These are phyloP conservation scores for Eulemur mongoz DNA, from an alignment of 2,797 vertebrate species.

Conservation along the genomic window DNA sequence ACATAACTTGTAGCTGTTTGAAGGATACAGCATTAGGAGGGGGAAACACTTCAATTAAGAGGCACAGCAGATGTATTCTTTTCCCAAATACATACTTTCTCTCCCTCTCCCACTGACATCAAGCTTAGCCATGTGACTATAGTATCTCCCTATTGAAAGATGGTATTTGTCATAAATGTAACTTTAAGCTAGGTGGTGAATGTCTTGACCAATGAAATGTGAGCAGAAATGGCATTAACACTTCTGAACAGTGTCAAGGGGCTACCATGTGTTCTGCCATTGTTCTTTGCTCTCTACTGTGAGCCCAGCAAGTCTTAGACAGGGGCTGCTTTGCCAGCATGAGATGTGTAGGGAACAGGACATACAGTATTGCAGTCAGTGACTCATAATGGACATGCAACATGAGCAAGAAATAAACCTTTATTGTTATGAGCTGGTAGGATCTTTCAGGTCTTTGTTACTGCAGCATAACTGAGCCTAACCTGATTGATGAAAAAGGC, in stretches of 20 bases:
- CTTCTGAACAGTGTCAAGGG: neutral
- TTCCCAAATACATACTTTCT: neutral
- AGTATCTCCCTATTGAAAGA: neutral
- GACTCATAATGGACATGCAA: neutral
- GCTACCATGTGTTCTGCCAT: neutral
- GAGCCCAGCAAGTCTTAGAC: neutral
- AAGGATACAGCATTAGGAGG: neutral
- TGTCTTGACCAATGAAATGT: neutral
- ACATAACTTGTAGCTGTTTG: neutral
- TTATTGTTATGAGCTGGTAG: neutral
- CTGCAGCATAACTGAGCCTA: neutral
- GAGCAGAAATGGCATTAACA: neutral
- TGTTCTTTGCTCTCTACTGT: neutral
- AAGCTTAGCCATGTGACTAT: neutral
- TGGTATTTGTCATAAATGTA: neutral
- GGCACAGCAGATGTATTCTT: neutral
- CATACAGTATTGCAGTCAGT: neutral
- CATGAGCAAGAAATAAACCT: neutral
- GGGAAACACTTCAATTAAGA: neutral
- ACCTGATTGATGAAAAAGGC: neutral
- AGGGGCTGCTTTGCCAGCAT: neutral
- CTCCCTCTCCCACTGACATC: neutral
- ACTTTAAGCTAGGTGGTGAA: neutral
- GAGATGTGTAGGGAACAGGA: neutral
- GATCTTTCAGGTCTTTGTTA: neutral